Evolutionary conservation across 2,888 invertebrate genomes (phyloP).

Genomic region (Calameuta filiformis): DNA sequence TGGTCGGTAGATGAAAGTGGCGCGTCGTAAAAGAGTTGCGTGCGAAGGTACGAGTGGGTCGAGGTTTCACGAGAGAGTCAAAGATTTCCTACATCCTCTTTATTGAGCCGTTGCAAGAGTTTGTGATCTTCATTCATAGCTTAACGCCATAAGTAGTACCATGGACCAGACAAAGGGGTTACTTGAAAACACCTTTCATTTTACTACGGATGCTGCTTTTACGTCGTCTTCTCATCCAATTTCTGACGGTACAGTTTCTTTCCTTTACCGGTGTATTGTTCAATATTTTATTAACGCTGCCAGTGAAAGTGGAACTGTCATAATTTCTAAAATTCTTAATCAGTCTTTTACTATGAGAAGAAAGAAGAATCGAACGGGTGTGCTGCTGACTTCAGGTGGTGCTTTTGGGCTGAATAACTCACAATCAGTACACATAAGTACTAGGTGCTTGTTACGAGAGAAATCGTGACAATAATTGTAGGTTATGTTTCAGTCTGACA

Average conservation of each 20-base stretch:
- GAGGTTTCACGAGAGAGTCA: constrained; percentile 4
- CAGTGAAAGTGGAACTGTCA: neutral
- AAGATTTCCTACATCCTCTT: constrained; percentile 1
- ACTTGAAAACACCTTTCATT: neutral
- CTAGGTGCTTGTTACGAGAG: neutral
- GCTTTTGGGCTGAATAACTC: no score
- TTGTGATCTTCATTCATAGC: neutral
- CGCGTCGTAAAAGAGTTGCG: neutral
- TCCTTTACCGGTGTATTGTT: neutral
- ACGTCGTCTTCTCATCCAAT: neutral
- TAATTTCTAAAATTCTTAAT: neutral
- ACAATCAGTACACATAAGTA: neutral
- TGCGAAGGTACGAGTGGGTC: neutral
- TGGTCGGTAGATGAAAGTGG: neutral
- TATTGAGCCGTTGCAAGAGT: neutral
- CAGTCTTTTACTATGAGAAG: neutral
- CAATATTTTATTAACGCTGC: neutral
- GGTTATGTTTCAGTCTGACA: neutral
- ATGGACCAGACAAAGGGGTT: neutral
- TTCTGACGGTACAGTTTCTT: neutral
- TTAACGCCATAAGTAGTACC: neutral
- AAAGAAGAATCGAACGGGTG: no score
- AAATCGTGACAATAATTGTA: neutral
- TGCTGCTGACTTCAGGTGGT: no score
- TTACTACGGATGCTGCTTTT: neutral